Evolutionary conservation across 2,113 vertebrate genomes (phyloP).

Genomic region (Cyanoderma ruficeps): DNA sequence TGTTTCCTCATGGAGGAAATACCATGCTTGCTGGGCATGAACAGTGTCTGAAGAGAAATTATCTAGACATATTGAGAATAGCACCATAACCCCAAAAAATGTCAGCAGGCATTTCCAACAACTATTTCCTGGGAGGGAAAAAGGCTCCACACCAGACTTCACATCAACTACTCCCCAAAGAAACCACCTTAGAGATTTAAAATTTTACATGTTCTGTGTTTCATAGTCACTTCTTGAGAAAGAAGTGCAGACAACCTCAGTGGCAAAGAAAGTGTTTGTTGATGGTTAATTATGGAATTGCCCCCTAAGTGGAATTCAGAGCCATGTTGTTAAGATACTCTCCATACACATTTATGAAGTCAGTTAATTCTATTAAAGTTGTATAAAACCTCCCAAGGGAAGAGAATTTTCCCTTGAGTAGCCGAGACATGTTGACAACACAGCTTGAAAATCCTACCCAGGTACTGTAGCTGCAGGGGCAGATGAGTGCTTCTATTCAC

Average conservation of each 20-base stretch:
- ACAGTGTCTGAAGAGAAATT: neutral
- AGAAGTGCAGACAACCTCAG: neutral
- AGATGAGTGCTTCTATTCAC: neutral
- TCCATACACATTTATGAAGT: neutral
- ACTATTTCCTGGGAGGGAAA: neutral
- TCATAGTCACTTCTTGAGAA: neutral
- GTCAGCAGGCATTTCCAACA: neutral
- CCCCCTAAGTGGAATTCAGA: neutral
- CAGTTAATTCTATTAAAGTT: neutral
- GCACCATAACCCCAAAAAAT: neutral
- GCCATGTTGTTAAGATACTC: neutral
- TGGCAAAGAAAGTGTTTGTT: neutral
- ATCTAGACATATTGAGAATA: neutral
- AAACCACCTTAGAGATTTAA: neutral
- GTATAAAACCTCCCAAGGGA: neutral
- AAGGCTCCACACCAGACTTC: neutral
- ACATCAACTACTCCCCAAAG: accelerated
- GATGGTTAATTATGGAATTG: neutral
- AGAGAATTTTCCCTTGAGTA: neutral
- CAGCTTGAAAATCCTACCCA: neutral
- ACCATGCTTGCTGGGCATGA: neutral
- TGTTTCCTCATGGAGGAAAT: neutral
- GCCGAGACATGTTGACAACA: neutral
- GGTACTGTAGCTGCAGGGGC: neutral
- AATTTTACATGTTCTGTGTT: neutral